Evolutionary conservation across 2,113 vertebrate species (phyloP).

Genomic region (Cebus imitator): DNA sequence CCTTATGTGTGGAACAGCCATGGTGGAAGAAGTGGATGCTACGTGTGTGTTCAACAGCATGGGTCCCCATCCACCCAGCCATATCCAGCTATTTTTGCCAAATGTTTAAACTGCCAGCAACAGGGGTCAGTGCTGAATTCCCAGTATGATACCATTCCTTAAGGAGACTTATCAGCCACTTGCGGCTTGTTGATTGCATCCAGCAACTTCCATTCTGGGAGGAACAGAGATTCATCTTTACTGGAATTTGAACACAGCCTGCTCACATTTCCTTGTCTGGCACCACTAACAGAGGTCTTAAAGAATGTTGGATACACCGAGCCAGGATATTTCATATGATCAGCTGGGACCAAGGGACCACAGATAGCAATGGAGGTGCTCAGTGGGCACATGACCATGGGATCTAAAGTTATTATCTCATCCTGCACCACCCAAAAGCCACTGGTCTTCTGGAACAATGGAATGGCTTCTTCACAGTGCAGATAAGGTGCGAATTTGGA

Average conservation of each 20-base stretch:
- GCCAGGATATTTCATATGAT: neutral
- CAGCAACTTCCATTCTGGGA: neutral
- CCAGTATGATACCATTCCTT: neutral
- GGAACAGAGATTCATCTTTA: neutral
- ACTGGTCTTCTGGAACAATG: neutral
- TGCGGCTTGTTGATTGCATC: neutral
- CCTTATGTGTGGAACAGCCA: neutral
- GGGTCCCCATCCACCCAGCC: neutral
- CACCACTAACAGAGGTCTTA: neutral
- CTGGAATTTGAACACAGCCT: neutral
- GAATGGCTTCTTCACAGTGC: neutral
- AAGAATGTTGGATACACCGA: neutral
- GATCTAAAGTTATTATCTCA: neutral
- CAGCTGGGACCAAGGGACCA: neutral
- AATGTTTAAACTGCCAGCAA: neutral
- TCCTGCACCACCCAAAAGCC: neutral
- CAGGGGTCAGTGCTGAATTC: neutral
- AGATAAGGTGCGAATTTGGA: neutral
- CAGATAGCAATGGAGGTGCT: neutral
- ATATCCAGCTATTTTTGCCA: neutral
- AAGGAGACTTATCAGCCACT: neutral
- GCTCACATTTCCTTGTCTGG: neutral
- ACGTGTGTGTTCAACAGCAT: neutral
- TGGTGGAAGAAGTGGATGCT: neutral
- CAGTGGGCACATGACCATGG: neutral